Conservation (phyloP, 2,797 vertebrate genomes). For the Microcaecilia unicolor region DNA sequence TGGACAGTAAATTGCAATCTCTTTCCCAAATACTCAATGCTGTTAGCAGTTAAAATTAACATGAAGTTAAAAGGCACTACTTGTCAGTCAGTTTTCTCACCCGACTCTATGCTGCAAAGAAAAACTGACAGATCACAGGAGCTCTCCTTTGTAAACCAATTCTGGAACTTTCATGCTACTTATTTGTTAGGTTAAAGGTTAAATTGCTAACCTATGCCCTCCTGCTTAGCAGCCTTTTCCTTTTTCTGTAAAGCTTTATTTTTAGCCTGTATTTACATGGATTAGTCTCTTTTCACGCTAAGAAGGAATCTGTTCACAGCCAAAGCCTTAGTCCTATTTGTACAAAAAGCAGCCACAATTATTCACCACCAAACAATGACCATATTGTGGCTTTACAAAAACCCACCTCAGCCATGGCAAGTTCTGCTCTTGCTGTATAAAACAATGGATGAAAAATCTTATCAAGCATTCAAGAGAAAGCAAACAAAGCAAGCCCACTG, state of each 20-base stretch:
- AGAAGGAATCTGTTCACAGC: slow-evolving; percentile 98
- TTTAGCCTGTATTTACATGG: slow-evolving; percentile 98
- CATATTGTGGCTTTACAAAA: slow-evolving; percentile 90
- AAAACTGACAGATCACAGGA: slow-evolving; percentile 88
- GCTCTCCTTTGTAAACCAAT: slow-evolving; percentile 97
- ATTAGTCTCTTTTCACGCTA: slow-evolving; percentile 97
- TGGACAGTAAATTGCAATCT: no score
- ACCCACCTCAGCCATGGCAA: slow-evolving; percentile 81
- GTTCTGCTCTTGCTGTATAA: slow-evolving; percentile 91
- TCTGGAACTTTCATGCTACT: slow-evolving; percentile 99
- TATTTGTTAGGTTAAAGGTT: slow-evolving; percentile 99
- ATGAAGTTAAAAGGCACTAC: slow-evolving; percentile 65
- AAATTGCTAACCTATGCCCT: slow-evolving; percentile 96
- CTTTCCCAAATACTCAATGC: no score
- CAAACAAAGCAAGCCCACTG: slow-evolving; percentile 97
- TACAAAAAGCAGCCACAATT: slow-evolving; percentile 97
- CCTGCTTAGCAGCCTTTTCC: slow-evolving; percentile 70
- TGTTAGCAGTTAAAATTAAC: slow-evolving; percentile 52
- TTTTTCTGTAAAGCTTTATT: slow-evolving; percentile 90
- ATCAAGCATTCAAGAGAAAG: slow-evolving; percentile 93
- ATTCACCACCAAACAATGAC: slow-evolving; percentile 97
- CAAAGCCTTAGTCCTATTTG: slow-evolving; percentile 89
- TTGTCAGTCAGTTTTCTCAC: slow-evolving; percentile 84
- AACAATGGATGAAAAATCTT: slow-evolving; percentile 87
- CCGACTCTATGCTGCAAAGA: slow-evolving; percentile 71